Conservation (phyloP, 1,140 invertebrate species). For the Eumeta japonica region DNA sequence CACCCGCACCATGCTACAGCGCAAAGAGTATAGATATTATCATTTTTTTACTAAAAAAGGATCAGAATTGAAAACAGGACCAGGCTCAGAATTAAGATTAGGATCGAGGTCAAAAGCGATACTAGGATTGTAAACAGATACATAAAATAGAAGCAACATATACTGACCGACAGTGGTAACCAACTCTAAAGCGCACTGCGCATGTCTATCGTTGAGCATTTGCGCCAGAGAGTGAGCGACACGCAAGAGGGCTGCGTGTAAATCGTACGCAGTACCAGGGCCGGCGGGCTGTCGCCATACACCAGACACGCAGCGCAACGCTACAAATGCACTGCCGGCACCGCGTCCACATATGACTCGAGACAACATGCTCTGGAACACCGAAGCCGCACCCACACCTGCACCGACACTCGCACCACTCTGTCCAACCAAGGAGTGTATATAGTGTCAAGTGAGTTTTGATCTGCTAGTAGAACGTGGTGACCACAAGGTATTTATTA, state of each 20-base stretch:
- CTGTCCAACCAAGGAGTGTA: too few relatives aligned
- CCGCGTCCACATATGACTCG: conserved; percentile 35
- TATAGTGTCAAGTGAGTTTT: too few relatives aligned
- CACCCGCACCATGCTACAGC: too few relatives aligned
- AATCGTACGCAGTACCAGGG: conserved; percentile 25
- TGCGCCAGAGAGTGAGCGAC: conserved; percentile 36
- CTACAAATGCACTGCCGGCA: conserved; percentile 24
- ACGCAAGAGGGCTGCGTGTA: conserved; percentile 37
- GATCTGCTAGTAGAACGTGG: too few relatives aligned
- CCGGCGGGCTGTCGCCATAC: conserved; percentile 17
- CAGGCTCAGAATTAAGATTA: too few relatives aligned
- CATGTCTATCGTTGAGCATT: conserved; percentile 22
- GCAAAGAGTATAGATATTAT: too few relatives aligned
- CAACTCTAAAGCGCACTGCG: conserved; percentile 28
- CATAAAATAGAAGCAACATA: too few relatives aligned
- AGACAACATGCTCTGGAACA: conserved; percentile 33
- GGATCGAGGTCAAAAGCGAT: too few relatives aligned
- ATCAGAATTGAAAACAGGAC: too few relatives aligned
- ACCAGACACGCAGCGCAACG: conserved; percentile 20
- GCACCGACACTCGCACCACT: conserved; percentile 30
- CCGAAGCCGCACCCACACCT: conserved; percentile 32
- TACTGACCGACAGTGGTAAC: conserved; percentile 34
- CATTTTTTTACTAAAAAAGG: too few relatives aligned
- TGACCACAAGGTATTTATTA: too few relatives aligned
- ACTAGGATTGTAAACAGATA: too few relatives aligned